Evolutionary conservation across 2,113 vertebrate species (phyloP).

Genomic region (Callionymus lyra): DNA sequence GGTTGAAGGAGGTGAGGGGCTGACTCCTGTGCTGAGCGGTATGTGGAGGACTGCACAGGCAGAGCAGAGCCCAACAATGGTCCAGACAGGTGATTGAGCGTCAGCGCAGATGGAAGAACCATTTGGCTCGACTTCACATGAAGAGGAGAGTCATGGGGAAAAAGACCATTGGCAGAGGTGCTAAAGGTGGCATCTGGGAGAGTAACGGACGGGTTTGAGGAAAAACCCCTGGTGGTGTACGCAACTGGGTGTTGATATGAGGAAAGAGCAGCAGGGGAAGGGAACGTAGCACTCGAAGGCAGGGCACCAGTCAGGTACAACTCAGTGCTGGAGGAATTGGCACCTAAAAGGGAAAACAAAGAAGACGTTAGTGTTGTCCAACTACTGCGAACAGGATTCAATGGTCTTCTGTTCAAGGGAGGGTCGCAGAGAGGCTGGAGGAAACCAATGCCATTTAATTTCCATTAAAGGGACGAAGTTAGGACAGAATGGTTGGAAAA

Average conservation of each 20-base stretch:
- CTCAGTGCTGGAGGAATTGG: conserved; percentile 86
- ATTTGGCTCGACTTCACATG: conserved; percentile 87
- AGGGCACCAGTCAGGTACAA: conserved; percentile 89
- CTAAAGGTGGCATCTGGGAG: conserved; percentile 87
- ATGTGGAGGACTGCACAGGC: conserved; percentile 94
- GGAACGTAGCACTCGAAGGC: conserved; percentile 86
- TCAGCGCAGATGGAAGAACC: conserved; percentile 78
- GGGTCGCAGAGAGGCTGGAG: too few relatives aligned
- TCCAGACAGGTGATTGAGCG: conserved; percentile 82
- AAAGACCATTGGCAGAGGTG: conserved; percentile 83
- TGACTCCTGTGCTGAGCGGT: conserved; percentile 96
- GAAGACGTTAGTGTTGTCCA: too few relatives aligned
- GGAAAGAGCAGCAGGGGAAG: conserved; percentile 78
- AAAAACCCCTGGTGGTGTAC: conserved; percentile 85
- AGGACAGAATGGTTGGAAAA: too few relatives aligned
- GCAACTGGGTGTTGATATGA: conserved; percentile 85
- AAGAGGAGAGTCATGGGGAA: conserved; percentile 80
- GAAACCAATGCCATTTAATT: too few relatives aligned
- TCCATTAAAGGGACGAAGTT: too few relatives aligned
- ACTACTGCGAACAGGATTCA: too few relatives aligned
- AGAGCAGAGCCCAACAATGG: conserved; percentile 75
- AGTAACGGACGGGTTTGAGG: conserved; percentile 77
- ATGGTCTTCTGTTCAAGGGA: too few relatives aligned
- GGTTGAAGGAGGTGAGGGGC: conserved; percentile 94
- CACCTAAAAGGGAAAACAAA: conserved; percentile 59